Base-by-base conservation (phyloP, 53 echinoderm and acorn worm genomes). In the Actinopyga echinites region DNA sequence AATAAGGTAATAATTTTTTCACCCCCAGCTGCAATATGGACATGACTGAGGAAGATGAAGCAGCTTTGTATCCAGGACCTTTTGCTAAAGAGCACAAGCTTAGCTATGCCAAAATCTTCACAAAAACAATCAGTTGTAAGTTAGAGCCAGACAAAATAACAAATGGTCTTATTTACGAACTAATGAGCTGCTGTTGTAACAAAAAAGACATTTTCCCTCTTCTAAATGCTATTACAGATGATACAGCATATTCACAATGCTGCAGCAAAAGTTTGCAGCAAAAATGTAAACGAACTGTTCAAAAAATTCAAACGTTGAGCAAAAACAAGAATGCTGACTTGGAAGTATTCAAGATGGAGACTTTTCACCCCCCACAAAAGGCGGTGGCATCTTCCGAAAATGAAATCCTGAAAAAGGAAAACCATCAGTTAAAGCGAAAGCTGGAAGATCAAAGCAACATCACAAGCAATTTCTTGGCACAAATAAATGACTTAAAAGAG, bases 31-130 rank as follows among this genome's bases (percentile, higher is more conserved):
- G 7, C 37, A 37, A 37, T 7, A 37, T 37, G 37, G 37, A 37
- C 71, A 69, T 23, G 32, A 69, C 37, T 21, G 71, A 69, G 38
- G 40, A 69, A 38, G 71, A 69, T 69, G 71, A 69, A 35, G 4
- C 17, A 38, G 30, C 71, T 20, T 38, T 69, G 22, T 69, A 38
- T 34, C 71, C 42, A 24, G 71, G 71, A 4, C 37, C 71, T 42
- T 69, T 69, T 24, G 35, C 71, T 22, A 69, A 42, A 42, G 43
- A 19, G 5, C 71, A 32, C 22, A 69, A 69, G 5, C 37, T 69
- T 22, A 69, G 71, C 0, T 38, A 69, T 42, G 22, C 6, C 12
- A 42, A 2, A 0, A 36, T 69, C 22, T 69, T 69, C 35, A 35
- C 71, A 38, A 42, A 38, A 37, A 38, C 71, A 36, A 22, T 42